Conservation (phyloP, 2,888 invertebrate genomes). For the Lithophane ornitopus region DNA sequence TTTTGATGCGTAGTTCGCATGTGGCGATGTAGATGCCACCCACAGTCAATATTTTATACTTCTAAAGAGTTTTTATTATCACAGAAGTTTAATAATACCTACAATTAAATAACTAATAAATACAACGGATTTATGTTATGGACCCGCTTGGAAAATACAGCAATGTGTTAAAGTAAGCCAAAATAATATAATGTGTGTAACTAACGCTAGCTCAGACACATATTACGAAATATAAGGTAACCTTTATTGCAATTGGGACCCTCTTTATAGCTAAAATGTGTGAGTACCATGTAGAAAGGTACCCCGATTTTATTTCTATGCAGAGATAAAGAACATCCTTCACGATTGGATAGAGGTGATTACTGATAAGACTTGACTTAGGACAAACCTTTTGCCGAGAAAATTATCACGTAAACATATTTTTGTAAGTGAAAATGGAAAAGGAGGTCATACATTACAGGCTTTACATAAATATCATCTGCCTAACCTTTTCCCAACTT, state of each 20-base stretch:
- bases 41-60: not conserved
- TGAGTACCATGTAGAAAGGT: conserved; percentile 43
- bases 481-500: too few species aligned
- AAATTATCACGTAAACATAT: conserved; percentile 23
- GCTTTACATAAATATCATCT: not conserved
- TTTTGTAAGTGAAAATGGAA: conserved; percentile 1
- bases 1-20: too few species aligned
- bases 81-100: not conserved
- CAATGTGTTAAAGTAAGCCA: not conserved
- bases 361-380: conserved; percentile 48
- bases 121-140: not conserved
- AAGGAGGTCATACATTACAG: too few species aligned
- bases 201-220: conserved; percentile 10
- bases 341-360: conserved; percentile 31
- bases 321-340: conserved; percentile 43
- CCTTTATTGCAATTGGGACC: conserved; percentile 55
- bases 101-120: conserved; percentile 2
- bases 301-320: conserved; percentile 45
- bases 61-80: not conserved
- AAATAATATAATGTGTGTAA: conserved; percentile 19
- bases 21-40: too few species aligned
- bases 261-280: conserved; percentile 60
- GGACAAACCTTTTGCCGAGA: conserved; percentile 14
- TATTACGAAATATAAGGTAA: conserved; percentile 36
- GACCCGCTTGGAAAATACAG: not conserved